Base-by-base conservation (phyloP, 2,888 invertebrate species). In the Lasioglossum vierecki region DNA sequence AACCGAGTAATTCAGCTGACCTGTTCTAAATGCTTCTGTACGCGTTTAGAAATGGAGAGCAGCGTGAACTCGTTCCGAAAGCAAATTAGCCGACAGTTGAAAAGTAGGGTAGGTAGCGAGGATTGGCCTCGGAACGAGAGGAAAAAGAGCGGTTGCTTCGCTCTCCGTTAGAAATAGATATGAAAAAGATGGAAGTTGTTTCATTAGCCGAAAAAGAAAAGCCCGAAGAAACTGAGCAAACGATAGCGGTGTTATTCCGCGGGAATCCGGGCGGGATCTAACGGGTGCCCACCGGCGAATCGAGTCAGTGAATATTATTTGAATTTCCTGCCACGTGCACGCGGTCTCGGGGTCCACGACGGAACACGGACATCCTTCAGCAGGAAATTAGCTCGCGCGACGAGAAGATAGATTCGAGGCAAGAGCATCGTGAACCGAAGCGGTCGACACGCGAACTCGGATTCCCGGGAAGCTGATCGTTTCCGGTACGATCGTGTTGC, bases 391-490 rank as follows among this genome's bases (percentile, higher is more conserved):
- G 84, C 60, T 76, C 77, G 73, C 60, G 46, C 68, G 35, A 39
- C 66, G 35, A 53, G 72, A 49, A 66, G 81, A 83, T 80, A 63
- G 82, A 88, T 79, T 86, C 77, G 74, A 73, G 30, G 76, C 39
- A 9, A 18, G 39, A 66, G 77, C 44, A 35, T 53, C 68, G 46
- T 26, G 35, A 84, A 63, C 60, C 68, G 68, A 70, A 74, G 74
- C 46, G 73, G 41, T 44, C 74, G 49, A 72, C 75, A 75, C 79
- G 75, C 74, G 71, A 77, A 63, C 60, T 18, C 22, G 85, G 46
- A 85, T 85, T 79, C 81, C 39, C 76, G 49, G 73, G 84, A 89
- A 88, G 82, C 79, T 76, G 83, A 80, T 80, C 83, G 83, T 76
- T 88, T 88, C 88, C 87, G 83, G 82, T 82, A 72, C 76, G 22